A percentile compares a stretch with the other conserved stretches of the same genome.
Conservation (phyloP, 2,888 invertebrate genomes). For the Malthinus flaveolus region DNA sequence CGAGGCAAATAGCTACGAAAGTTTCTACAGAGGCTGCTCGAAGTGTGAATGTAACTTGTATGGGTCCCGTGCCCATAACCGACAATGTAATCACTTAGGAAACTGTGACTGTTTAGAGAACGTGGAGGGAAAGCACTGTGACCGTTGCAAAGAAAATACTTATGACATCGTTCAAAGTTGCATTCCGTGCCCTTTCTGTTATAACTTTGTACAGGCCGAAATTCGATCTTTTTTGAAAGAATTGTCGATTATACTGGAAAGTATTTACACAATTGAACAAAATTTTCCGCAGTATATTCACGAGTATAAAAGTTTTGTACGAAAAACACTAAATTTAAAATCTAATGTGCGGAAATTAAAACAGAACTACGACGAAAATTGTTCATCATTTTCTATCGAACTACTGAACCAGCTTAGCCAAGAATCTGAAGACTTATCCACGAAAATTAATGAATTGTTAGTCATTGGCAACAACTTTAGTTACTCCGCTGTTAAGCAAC, state of each 20-base stretch:
- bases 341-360: constrained; percentile 8
- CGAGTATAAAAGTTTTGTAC: constrained; percentile 8
- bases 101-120: constrained; percentile 81
- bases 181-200: constrained; percentile 86
- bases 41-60: constrained; percentile 82
- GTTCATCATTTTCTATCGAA: no score
- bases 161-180: constrained; percentile 83
- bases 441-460: neutral
- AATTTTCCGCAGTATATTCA: neutral
- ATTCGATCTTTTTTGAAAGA: no score
- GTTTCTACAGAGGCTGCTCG: constrained; percentile 71
- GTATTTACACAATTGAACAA: neutral
- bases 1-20: constrained; percentile 73
- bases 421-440: neutral
- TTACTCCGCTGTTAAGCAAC: neutral
- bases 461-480: neutral
- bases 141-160: constrained; percentile 92
- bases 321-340: constrained; percentile 6
- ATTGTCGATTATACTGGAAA: neutral
- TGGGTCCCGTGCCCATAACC: constrained; percentile 77
- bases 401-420: neutral
- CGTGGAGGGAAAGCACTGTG: constrained; percentile 87
- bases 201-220: constrained; percentile 78
- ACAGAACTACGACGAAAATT: neutral
- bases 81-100: constrained; percentile 79